A percentile compares a stretch with the other conserved stretches of the same genome.
phyloP scores from a whole-genome alignment of 2,888 invertebrate species.

The Megamerina dolium region DNA sequence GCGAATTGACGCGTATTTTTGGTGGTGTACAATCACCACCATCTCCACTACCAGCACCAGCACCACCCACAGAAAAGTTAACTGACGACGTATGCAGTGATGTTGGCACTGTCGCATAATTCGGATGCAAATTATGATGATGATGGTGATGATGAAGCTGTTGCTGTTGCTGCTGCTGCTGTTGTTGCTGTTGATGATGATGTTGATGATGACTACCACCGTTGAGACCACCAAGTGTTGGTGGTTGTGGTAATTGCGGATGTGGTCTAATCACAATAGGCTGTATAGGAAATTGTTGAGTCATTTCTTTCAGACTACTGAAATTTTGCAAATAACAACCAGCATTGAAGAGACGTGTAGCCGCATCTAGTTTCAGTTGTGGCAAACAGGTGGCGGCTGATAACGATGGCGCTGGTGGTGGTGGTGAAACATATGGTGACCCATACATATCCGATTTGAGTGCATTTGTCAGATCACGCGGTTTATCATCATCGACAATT shows the following conservation, averaged over 20 bases:
- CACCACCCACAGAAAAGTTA: conserved; percentile 24
- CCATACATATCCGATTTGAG: conserved; percentile 29
- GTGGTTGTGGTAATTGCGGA: conserved; percentile 45
- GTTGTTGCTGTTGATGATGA: no score
- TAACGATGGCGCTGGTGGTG: conserved; percentile 10
- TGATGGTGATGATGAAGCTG: conserved; percentile 7
- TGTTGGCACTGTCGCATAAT: conserved; percentile 36
- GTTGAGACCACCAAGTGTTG: conserved; percentile 37
- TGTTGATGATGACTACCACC: conserved; percentile 36
- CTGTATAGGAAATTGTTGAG: conserved; percentile 48
- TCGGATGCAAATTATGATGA: conserved; percentile 23
- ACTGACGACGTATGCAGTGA: conserved; percentile 21
- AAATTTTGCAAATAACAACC: conserved; percentile 49
- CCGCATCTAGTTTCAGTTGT: conserved; percentile 43
- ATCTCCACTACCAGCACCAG: no score
- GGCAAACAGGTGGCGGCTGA: conserved; percentile 34
- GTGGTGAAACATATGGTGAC: conserved; percentile 24
- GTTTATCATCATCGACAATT: conserved; percentile 47
- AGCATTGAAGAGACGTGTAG: conserved; percentile 45
- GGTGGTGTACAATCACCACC: conserved; percentile 38
- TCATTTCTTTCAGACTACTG: conserved; percentile 47
- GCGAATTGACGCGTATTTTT: conserved; percentile 48
- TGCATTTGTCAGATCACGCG: conserved; percentile 42
- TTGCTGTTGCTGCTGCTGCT: conserved; percentile 37
- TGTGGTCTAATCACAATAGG: conserved; percentile 49